Evolutionary conservation across 2,113 vertebrate genomes (phyloP).

Genomic region (Zootoca vivipara): DNA sequence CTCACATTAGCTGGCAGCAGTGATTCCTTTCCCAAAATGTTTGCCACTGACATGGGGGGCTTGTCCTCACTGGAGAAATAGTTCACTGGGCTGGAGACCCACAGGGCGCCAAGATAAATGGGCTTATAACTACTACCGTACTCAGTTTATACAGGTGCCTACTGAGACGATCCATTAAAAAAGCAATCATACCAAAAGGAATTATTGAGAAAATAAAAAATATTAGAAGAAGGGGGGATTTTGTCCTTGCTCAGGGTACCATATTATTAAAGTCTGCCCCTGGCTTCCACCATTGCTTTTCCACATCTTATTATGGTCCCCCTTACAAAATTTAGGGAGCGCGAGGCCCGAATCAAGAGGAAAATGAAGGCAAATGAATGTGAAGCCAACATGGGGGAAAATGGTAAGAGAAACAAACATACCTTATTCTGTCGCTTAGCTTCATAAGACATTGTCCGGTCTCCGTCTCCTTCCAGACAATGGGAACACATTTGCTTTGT

Average conservation of each 20-base stretch:
- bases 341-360: conserved; percentile 70
- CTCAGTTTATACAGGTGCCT: no score
- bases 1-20: not conserved
- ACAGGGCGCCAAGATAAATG: no score
- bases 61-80: not conserved
- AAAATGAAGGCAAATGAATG: conserved; percentile 64
- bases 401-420: not conserved
- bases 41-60: not conserved
- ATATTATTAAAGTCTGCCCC: no score
- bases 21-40: not conserved
- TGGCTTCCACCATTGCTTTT: not conserved
- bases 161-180: no score
- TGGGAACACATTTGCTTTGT: no score
- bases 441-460: not conserved
- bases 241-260: no score
- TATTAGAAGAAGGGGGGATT: no score
- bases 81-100: not conserved
- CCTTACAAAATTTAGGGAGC: conserved; percentile 60
- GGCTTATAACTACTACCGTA: no score
- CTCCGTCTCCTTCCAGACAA: not conserved
- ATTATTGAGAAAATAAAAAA: no score
- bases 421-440: not conserved
- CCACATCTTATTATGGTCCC: not conserved
- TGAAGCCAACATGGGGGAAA: not conserved
- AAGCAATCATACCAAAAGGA: no score